Conservation (phyloP, 2,797 vertebrate genomes). For the Galagoides demidoff region DNA sequence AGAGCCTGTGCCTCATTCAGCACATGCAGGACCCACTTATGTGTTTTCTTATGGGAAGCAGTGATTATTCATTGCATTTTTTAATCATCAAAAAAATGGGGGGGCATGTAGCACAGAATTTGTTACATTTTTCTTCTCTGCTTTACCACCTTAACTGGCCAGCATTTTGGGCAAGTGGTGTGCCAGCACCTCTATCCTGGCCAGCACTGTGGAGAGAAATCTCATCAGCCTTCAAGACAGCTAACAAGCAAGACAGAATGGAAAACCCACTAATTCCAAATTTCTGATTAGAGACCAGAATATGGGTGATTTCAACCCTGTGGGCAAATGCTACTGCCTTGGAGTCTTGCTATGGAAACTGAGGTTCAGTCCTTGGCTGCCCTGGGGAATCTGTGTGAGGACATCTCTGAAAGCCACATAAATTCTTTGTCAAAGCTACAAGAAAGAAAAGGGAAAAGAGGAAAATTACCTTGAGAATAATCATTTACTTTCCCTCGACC, state of each 20-base stretch:
- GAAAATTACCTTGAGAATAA: neutral
- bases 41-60: neutral
- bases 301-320: accelerated
- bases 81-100: neutral
- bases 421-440: neutral
- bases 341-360: neutral
- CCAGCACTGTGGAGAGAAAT: neutral
- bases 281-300: neutral
- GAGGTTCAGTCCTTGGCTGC: neutral
- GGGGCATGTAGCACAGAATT: neutral
- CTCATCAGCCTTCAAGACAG: neutral
- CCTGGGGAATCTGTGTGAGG: neutral
- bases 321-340: neutral
- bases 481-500: neutral
- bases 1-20: neutral
- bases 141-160: neutral
- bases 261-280: neutral
- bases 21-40: no score
- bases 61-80: neutral
- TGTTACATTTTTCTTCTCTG: neutral
- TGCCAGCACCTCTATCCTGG: neutral
- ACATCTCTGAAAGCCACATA: neutral
- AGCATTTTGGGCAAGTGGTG: neutral
- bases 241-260: neutral
- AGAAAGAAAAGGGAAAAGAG: neutral